Evolutionary conservation across 1,140 invertebrate genomes (phyloP).

Genomic region (Drosophila neocordata): DNA sequence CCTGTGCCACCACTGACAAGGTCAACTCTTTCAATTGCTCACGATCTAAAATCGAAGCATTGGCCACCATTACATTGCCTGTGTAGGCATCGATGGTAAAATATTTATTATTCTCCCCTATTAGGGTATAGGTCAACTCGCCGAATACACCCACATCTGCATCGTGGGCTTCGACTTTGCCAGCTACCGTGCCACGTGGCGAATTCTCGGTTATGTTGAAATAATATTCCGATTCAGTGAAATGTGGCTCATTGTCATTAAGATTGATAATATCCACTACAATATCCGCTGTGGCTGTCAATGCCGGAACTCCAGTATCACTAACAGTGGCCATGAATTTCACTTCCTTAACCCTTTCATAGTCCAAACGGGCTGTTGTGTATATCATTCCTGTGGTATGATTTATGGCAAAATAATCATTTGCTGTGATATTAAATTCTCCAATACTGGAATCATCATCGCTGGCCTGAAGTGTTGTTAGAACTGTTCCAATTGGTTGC

Average conservation of each 20-base stretch:
- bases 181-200: constrained; percentile 86
- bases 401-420: constrained; percentile 90
- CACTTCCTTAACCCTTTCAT: constrained; percentile 89
- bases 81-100: constrained; percentile 89
- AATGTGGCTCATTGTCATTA: constrained; percentile 94
- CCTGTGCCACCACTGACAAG: constrained; percentile 90
- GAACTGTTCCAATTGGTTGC: constrained; percentile 90
- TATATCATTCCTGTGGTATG: constrained; percentile 91
- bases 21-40: constrained; percentile 89
- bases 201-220: constrained; percentile 90
- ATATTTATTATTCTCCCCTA: constrained; percentile 87
- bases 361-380: constrained; percentile 91
- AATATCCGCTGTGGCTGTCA: constrained; percentile 89
- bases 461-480: constrained; percentile 91
- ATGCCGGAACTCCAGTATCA: constrained; percentile 91
- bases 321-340: constrained; percentile 91
- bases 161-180: constrained; percentile 89
- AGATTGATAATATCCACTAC: constrained; percentile 91
- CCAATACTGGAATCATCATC: constrained; percentile 93
- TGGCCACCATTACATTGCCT: constrained; percentile 91
- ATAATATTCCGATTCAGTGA: constrained; percentile 87
- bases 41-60: constrained; percentile 90
- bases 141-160: constrained; percentile 90
- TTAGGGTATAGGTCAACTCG: constrained; percentile 89
- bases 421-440: constrained; percentile 85